Evolutionary conservation across 2,797 vertebrate species (phyloP).

Genomic region (Ctenopoma multispine): DNA sequence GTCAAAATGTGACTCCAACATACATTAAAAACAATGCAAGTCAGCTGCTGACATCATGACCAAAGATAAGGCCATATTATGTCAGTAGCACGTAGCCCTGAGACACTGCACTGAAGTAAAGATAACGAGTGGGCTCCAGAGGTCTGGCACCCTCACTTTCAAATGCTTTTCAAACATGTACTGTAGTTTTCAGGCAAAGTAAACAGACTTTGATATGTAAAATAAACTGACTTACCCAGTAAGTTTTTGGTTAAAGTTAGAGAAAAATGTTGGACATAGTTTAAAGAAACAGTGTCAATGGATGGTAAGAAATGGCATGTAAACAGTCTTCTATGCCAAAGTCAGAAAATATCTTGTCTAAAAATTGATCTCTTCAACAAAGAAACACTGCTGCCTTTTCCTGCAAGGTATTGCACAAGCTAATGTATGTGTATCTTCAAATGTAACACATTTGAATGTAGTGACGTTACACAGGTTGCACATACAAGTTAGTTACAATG

Average conservation of each 20-base stretch:
- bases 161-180: too few species aligned
- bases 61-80: not conserved
- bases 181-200: not conserved
- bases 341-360: not conserved
- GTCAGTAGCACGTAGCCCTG: too few species aligned
- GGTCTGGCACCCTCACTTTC: not conserved
- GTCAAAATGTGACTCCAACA: too few species aligned
- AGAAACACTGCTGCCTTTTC: not conserved
- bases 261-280: not conserved
- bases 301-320: not conserved
- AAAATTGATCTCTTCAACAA: not conserved
- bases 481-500: not conserved
- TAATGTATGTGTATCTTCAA: not conserved
- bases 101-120: not conserved
- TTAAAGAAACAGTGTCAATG: not conserved
- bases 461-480: not conserved
- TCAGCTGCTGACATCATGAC: not conserved
- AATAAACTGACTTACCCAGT: not conserved
- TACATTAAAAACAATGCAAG: not conserved
- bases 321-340: not conserved
- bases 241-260: not conserved
- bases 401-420: not conserved
- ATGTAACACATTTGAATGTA: not conserved
- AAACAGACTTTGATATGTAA: slow-evolving; percentile 5
- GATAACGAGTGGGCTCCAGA: not conserved